These are phyloP conservation scores for Aratinga solstitialis DNA, from an alignment of 2,797 vertebrate species.

Conservation along the genomic window DNA sequence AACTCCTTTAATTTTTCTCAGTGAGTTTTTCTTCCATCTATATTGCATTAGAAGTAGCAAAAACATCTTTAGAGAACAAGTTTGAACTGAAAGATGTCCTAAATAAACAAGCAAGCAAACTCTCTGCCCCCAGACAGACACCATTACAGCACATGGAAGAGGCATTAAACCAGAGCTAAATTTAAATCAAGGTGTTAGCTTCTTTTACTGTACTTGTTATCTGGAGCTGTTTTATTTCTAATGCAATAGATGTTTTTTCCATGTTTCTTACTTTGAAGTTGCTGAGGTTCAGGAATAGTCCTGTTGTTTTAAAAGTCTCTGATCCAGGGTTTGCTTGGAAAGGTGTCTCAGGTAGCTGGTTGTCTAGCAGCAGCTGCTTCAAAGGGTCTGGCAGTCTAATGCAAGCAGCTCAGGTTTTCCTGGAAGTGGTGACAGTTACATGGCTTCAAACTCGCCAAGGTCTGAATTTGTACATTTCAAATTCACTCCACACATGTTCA, in stretches of 20 bases:
- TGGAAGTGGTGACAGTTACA: conserved; percentile 69
- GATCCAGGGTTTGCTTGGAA: conserved; percentile 47
- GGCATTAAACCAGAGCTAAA: background rate
- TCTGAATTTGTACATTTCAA: conserved; percentile 66
- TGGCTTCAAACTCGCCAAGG: conserved; percentile 46
- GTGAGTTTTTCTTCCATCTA: background rate
- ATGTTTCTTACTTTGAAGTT: conserved; percentile 33
- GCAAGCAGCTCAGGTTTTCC: conserved; percentile 55
- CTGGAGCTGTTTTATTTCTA: background rate
- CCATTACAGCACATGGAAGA: background rate
- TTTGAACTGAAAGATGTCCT: conserved; percentile 8
- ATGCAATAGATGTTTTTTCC: background rate
- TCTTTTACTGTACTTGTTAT: background rate
- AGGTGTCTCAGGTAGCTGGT: conserved; percentile 49
- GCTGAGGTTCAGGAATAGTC: conserved; percentile 27
- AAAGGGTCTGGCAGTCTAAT: conserved; percentile 43
- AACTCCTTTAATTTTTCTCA: background rate
- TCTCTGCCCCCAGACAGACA: background rate
- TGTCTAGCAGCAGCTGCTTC: conserved; percentile 56
- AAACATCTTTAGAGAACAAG: background rate
- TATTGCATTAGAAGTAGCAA: background rate
- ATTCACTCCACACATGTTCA: conserved; percentile 33
- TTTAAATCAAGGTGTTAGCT: background rate
- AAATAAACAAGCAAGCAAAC: background rate
- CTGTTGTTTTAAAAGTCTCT: conserved; percentile 71